A percentile compares a stretch with the other conserved stretches of the same genome.
These are phyloP conservation scores for Pangasianodon gigas DNA, from an alignment of 2,113 vertebrate species.

Conservation along the genomic window DNA sequence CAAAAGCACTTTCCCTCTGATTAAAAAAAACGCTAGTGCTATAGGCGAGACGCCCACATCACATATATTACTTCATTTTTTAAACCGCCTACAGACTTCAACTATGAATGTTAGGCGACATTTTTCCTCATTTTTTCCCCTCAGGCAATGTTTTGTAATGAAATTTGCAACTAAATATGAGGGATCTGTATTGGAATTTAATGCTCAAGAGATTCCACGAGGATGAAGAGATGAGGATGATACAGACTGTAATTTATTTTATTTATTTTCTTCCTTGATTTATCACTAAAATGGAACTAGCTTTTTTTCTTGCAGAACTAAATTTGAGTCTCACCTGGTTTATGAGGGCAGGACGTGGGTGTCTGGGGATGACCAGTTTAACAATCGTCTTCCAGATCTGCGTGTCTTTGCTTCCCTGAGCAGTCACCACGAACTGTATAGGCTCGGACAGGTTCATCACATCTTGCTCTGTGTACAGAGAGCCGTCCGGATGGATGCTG, in stretches of 20 bases:
- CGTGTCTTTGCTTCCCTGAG: conserved; percentile 71
- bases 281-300: not conserved
- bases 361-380: conserved; percentile 80
- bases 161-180: conserved; percentile 21
- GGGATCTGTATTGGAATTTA: conserved; percentile 10
- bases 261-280: conserved; percentile 18
- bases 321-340: conserved; percentile 62
- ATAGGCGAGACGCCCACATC: not conserved
- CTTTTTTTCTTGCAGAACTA: not conserved
- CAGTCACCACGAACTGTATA: conserved; percentile 82
- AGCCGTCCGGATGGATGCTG: conserved; percentile 81
- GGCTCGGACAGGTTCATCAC: conserved; percentile 80
- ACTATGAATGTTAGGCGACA: not conserved
- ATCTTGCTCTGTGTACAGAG: conserved; percentile 77
- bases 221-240: not conserved
- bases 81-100: not conserved
- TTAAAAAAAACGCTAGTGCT: not conserved
- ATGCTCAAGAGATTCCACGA: conserved; percentile 6
- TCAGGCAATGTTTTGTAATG: not conserved
- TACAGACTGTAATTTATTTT: not conserved
- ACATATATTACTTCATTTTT: conserved; percentile 29
- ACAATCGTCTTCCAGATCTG: conserved; percentile 83
- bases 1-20: not conserved
- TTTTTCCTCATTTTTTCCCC: not conserved
- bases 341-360: conserved; percentile 67